Evolutionary conservation across 2,113 vertebrate genomes (phyloP).

Genomic region (Syngnathus floridae): DNA sequence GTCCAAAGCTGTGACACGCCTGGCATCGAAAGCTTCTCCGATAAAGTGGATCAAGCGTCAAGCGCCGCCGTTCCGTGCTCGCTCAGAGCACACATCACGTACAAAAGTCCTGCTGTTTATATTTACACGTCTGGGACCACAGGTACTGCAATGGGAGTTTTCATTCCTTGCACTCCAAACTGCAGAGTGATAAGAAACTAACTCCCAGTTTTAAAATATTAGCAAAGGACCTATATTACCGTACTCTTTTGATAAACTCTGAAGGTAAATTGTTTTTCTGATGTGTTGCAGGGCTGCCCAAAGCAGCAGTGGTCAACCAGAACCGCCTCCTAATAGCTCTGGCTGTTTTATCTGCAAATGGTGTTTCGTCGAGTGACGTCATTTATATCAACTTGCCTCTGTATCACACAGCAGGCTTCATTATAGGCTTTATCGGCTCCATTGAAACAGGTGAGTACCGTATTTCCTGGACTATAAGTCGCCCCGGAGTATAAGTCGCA

Average conservation of each 20-base stretch:
- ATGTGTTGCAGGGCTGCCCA: slow-evolving; percentile 75
- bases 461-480: no score
- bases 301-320: slow-evolving; percentile 78
- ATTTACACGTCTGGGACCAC: slow-evolving; percentile 89
- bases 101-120: slow-evolving; percentile 74
- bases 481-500: no score
- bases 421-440: slow-evolving; percentile 74
- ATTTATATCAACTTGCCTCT: slow-evolving; percentile 77
- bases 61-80: slow-evolving; percentile 62
- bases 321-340: slow-evolving; percentile 60
- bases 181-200: background rate
- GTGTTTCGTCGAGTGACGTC: slow-evolving; percentile 61
- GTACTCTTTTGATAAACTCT: no score
- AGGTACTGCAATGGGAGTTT: slow-evolving; percentile 62
- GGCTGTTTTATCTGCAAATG: slow-evolving; percentile 38
- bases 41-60: slow-evolving; percentile 70
- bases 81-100: slow-evolving; percentile 71
- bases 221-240: no score
- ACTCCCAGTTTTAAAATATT: no score
- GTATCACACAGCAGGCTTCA: slow-evolving; percentile 79
- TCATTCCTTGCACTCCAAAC: no score
- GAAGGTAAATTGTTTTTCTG: background rate
- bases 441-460: slow-evolving; percentile 54
- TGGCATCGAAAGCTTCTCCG: slow-evolving; percentile 68
- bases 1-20: slow-evolving; percentile 63